These are phyloP conservation scores for Matsumyia berberina DNA, from an alignment of 2,888 invertebrate genomes.

Conservation along the genomic window DNA sequence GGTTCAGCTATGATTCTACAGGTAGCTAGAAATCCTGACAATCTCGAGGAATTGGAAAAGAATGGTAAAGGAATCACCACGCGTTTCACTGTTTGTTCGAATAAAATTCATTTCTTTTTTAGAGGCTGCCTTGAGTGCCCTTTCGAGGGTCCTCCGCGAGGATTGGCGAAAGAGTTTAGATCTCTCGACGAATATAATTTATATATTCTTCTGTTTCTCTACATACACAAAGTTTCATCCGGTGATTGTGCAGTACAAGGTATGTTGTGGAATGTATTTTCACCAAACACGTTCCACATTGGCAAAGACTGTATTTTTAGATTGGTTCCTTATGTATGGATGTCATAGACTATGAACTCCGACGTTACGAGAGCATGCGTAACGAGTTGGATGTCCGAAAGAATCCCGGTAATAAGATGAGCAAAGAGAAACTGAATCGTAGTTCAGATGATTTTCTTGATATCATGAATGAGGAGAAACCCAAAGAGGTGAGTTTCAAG, in stretches of 20 bases:
- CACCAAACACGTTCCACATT: background rate
- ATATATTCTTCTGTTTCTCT: constrained; percentile 98
- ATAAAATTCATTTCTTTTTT: constrained; percentile 81
- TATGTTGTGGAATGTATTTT: constrained; percentile 81
- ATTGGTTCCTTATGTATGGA: constrained; percentile 98
- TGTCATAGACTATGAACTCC: constrained; percentile 97
- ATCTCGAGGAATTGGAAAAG: constrained; percentile 95
- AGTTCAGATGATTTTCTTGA: constrained; percentile 83
- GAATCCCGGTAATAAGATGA: constrained; percentile 81
- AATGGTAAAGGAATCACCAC: constrained; percentile 90
- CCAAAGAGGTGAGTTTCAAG: constrained; percentile 81
- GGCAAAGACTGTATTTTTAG: constrained; percentile 83
- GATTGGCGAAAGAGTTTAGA: constrained; percentile 99
- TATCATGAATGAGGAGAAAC: constrained; percentile 84
- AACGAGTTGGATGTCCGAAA: constrained; percentile 88
- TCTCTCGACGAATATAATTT: constrained; percentile 97
- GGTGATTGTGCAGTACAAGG: constrained; percentile 97
- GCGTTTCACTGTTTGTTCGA: no score
- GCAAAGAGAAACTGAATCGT: constrained; percentile 83
- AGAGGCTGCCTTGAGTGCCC: constrained; percentile 97
- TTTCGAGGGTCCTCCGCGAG: constrained; percentile 97
- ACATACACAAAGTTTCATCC: constrained; percentile 97
- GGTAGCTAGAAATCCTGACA: constrained; percentile 96
- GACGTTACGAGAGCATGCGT: constrained; percentile 96
- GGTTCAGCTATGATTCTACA: constrained; percentile 96